Evolutionary conservation across 2,888 invertebrate species (phyloP), one percentile per base, ranked within the genome.

Genomic region (Ganaspis brasiliensis): DNA sequence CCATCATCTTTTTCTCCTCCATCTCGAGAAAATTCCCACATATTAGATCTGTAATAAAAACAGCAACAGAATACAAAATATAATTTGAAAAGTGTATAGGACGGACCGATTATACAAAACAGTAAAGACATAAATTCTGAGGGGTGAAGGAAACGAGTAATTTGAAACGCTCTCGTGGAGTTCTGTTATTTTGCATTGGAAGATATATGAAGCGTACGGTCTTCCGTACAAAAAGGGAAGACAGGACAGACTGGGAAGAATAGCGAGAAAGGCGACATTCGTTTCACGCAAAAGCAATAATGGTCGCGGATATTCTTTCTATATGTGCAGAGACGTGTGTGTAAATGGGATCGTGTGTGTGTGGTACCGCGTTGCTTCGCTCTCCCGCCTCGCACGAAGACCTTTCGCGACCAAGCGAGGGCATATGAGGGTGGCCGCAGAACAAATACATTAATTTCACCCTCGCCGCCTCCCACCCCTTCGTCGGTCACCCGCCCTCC

Each of bases 381-480:
- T 83, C 83, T 81, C 83, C 82, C 79, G 81, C 79, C 77, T 85
- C 83, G 84, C 80, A 82, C 80, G 77, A 83, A 82, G 83, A 85
- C 84, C 82, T 83, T 82, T 86, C 83, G 82, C 84, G 81, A 70
- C 77, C 81, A 81, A 80, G 83, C 81, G 79, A 83, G 82, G 87
- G 83, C 87, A 87, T 83, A 87, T 85, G 88, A 89, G 89, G 90
- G 90, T 89, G 87, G 88, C 87, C 88, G 84, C 89, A 89, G 89
- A 90, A 90, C 90, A 90, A 90, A 90, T 90, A 90, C 90, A 90
- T 90, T 90, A 90, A 90, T 90, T 90, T 90, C 89, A 87, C 87
- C 85, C 87, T 83, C 85, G 81, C 79, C 82, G 78, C 82, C 75
- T 59, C 76, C 55, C 76, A 35, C 26, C 75, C 67, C 21, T 79